A percentile compares a stretch with the other conserved stretches of the same genome.
phyloP scores from a whole-genome alignment of 2,113 vertebrate species.

The Sapayoa aenigma region DNA sequence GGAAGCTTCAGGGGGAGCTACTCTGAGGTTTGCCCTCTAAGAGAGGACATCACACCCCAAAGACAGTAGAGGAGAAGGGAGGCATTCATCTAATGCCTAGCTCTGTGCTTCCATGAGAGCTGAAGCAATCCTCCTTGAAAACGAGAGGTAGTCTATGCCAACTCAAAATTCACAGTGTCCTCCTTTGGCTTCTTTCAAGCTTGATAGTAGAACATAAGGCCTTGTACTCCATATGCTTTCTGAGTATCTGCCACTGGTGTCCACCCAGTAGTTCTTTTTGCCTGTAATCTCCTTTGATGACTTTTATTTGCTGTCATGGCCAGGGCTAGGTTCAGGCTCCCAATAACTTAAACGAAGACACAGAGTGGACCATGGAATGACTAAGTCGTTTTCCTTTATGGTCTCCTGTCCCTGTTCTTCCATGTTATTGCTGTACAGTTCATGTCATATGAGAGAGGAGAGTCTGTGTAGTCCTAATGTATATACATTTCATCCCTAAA shows the following conservation, averaged over 20 bases:
- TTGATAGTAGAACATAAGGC: neutral
- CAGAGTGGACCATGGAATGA: neutral
- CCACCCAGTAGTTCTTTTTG: neutral
- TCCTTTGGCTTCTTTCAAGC: neutral
- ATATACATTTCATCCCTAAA: neutral
- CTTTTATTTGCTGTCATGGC: neutral
- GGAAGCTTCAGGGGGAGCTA: accelerated
- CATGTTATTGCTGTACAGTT: accelerated
- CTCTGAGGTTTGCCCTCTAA: neutral
- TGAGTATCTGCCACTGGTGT: neutral
- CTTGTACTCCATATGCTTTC: neutral
- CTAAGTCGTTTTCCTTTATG: neutral
- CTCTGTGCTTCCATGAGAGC: neutral
- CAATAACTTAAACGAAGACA: neutral
- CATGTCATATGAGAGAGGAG: neutral
- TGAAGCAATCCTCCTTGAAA: neutral
- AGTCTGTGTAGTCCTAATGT: neutral
- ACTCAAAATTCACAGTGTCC: neutral
- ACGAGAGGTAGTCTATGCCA: neutral
- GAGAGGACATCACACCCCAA: neutral
- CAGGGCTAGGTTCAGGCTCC: neutral
- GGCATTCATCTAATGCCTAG: neutral
- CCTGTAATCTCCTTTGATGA: neutral
- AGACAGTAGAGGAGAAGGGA: neutral
- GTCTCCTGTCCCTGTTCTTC: neutral